Percentiles rank a stretch among this genome's conserved stretches.
phyloP scores from a whole-genome alignment of 1,140 invertebrate species.

The Diachasmimorpha longicaudata region DNA sequence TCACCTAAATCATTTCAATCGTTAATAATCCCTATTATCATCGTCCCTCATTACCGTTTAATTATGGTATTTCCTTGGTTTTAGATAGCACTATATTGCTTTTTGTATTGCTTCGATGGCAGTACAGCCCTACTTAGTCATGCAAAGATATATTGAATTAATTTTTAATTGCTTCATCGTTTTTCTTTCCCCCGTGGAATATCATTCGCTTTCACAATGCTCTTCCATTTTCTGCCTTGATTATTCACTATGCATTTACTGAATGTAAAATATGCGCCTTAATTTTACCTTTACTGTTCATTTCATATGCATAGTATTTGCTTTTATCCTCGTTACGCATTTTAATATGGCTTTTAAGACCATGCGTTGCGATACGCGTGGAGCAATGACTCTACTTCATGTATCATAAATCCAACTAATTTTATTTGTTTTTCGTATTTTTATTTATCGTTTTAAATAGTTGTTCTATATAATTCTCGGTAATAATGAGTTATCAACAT shows the following conservation, averaged over 20 bases:
- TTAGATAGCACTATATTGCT: conserved; percentile 54
- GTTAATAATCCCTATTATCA: conserved; percentile 17
- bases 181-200: conserved; percentile 25
- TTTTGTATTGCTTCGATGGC: conserved; percentile 56
- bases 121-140: conserved; percentile 56
- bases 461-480: conserved; percentile 35
- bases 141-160: conserved; percentile 41
- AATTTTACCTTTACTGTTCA: background rate
- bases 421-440: conserved; percentile 16
- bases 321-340: conserved; percentile 11
- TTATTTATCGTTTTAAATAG: background rate
- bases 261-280: background rate
- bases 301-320: background rate
- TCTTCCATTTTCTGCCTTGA: background rate
- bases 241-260: background rate
- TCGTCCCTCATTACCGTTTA: conserved; percentile 36
- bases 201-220: background rate
- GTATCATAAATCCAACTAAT: conserved; percentile 9
- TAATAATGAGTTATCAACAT: conserved; percentile 47
- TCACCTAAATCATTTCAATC: conserved; percentile 24
- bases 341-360: background rate
- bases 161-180: conserved; percentile 33
- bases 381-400: background rate
- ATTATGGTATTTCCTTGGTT: conserved; percentile 37
- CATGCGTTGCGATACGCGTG: background rate